Percentiles rank a stretch among this genome's conserved stretches.
Conservation (phyloP, 2,888 invertebrate genomes). For the Diadegma fenestrale region DNA sequence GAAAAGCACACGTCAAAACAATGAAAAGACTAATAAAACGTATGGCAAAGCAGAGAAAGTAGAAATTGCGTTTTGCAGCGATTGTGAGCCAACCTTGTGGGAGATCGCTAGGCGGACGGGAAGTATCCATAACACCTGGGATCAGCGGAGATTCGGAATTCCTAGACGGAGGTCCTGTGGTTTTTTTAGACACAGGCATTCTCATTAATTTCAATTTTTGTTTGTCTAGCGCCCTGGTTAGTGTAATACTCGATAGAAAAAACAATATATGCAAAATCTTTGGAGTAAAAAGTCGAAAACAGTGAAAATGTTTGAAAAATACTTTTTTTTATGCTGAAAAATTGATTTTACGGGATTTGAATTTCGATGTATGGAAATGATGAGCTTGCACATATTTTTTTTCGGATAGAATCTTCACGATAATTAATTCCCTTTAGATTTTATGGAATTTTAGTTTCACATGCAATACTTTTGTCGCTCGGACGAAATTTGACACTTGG, state of each 20-base stretch:
- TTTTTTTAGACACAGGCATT: conserved; percentile 76
- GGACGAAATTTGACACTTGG: conserved; percentile 9
- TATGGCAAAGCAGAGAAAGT: conserved; percentile 30
- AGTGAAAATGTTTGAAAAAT: not conserved
- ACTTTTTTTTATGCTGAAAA: not conserved
- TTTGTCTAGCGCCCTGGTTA: conserved; percentile 41
- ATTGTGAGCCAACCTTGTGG: conserved; percentile 83
- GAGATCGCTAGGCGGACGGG: conserved; percentile 87
- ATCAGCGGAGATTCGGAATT: conserved; percentile 89
- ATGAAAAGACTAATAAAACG: conserved; percentile 26
- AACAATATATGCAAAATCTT: not conserved
- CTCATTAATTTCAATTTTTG: conserved; percentile 65
- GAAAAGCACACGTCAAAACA: conserved; percentile 53
- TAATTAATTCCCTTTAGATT: not conserved
- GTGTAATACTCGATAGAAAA: conserved; percentile 10
- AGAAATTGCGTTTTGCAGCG: conserved; percentile 67
- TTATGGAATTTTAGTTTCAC: conserved; percentile 10
- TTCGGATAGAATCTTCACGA: not conserved
- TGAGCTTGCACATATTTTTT: conserved; percentile 1
- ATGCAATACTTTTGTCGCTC: conserved; percentile 22
- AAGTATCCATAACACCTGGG: conserved; percentile 88
- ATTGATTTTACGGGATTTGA: not conserved
- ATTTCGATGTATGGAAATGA: not conserved
- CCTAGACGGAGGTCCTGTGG: conserved; percentile 88
- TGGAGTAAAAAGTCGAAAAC: not conserved